These are phyloP conservation scores for Odobenus rosmarus DNA, from an alignment of 2,113 vertebrate genomes.

Conservation along the genomic window DNA sequence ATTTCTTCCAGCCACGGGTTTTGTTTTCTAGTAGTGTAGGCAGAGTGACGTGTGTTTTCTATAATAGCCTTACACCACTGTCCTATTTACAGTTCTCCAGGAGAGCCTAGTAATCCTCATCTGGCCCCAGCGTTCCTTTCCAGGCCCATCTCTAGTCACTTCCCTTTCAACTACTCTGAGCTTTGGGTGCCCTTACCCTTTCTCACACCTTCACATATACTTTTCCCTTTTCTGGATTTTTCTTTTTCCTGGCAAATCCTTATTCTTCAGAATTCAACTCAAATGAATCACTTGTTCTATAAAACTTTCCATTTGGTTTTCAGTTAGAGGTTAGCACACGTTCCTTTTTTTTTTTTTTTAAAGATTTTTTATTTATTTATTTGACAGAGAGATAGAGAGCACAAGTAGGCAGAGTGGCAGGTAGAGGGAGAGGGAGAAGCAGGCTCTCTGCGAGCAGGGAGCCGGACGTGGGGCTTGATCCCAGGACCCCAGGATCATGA, in stretches of 20 bases:
- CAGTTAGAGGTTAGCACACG: background rate
- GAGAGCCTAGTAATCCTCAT: background rate
- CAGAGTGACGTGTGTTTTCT: background rate
- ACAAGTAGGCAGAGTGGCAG: too few species aligned
- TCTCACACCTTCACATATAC: background rate
- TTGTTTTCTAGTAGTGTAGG: background rate
- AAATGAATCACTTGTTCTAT: background rate
- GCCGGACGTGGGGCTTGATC: too few species aligned
- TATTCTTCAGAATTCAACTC: constrained; percentile 12
- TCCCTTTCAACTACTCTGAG: background rate
- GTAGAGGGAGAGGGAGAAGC: too few species aligned
- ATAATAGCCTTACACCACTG: background rate
- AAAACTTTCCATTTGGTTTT: background rate
- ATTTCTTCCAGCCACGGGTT: background rate
- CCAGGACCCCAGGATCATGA: too few species aligned
- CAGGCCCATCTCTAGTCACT: background rate
- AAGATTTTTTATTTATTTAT: too few species aligned
- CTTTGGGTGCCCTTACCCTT: background rate
- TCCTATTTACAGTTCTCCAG: background rate
- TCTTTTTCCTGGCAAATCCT: constrained; percentile 15
- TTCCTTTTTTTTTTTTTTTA: background rate
- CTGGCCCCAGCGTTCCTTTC: background rate
- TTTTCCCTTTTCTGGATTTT: constrained; percentile 23
- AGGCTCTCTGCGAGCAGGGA: too few species aligned
- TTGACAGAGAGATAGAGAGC: too few species aligned